phyloP scores from a whole-genome alignment of 2,113 vertebrate species.

The Hyla sarda region DNA sequence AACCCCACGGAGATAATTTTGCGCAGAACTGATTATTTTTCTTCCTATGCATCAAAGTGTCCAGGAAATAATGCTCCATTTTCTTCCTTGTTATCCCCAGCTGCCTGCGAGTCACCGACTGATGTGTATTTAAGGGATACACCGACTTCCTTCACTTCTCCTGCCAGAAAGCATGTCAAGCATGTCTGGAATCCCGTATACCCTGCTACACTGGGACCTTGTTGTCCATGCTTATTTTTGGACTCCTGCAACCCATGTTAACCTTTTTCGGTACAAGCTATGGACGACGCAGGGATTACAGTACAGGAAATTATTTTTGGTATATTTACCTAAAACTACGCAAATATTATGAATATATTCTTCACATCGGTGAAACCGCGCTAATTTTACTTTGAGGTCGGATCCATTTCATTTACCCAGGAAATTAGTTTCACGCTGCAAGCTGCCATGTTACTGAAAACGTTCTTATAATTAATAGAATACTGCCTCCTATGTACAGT shows the following conservation, averaged over 20 bases:
- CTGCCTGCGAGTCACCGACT: constrained; percentile 5
- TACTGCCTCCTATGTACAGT: not conserved
- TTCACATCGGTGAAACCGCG: not conserved
- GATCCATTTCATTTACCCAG: not conserved
- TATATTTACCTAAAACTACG: not conserved
- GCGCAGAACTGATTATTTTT: constrained; percentile 32
- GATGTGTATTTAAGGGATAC: constrained; percentile 22
- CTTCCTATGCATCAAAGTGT: constrained; percentile 49
- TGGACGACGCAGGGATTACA: not conserved
- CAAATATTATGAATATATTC: not conserved
- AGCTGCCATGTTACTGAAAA: not conserved
- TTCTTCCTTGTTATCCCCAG: constrained; percentile 11
- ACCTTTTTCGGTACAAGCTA: not conserved
- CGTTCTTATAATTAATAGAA: not conserved
- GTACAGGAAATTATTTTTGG: not conserved
- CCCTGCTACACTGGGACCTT: constrained; percentile 42
- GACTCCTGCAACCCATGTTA: not conserved
- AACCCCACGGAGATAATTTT: constrained; percentile 24
- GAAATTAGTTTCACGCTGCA: not conserved
- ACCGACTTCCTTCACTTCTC: constrained; percentile 26
- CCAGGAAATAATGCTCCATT: constrained; percentile 25
- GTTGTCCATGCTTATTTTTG: constrained; percentile 26
- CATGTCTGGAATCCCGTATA: constrained; percentile 36
- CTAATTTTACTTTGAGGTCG: not conserved
- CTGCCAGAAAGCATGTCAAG: constrained; percentile 49